Evolutionary conservation across 2,797 vertebrate genomes (phyloP).

Genomic region (Parauchenoglanis punctatus): DNA sequence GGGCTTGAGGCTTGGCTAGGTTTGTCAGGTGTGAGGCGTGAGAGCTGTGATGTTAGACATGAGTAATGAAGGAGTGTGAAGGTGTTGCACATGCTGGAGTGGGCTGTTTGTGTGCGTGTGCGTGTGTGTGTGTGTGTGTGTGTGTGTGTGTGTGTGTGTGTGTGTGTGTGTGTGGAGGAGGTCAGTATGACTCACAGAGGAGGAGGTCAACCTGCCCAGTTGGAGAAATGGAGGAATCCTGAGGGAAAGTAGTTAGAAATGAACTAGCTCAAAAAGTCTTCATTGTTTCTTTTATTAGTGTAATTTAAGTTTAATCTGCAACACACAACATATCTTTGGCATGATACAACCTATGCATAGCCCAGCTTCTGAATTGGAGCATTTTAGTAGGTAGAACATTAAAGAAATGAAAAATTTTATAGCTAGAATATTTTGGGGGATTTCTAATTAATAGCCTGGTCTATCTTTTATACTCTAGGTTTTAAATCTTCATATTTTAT

Average conservation of each 20-base stretch:
- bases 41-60: constrained; percentile 34
- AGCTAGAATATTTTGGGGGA: no score
- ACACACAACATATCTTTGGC: not conserved
- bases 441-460: not conserved
- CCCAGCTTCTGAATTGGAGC: not conserved
- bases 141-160: not conserved
- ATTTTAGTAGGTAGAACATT: not conserved
- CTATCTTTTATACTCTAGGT: not conserved
- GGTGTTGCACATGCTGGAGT: constrained; percentile 28
- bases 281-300: not conserved
- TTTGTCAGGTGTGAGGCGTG: constrained; percentile 25
- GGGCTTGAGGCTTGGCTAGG: constrained; percentile 3
- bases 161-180: constrained; percentile 35
- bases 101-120: not conserved
- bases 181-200: constrained; percentile 38
- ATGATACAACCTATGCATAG: not conserved
- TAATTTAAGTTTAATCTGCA: not conserved
- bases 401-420: not conserved
- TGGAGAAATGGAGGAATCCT: constrained; percentile 16
- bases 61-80: constrained; percentile 42
- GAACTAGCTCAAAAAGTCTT: not conserved
- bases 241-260: not conserved
- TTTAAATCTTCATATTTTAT: not conserved
- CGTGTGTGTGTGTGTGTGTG: constrained; percentile 13
- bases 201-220: constrained; percentile 12